Conservation (phyloP, 2,888 invertebrate genomes). For the Monochamus alternatus region DNA sequence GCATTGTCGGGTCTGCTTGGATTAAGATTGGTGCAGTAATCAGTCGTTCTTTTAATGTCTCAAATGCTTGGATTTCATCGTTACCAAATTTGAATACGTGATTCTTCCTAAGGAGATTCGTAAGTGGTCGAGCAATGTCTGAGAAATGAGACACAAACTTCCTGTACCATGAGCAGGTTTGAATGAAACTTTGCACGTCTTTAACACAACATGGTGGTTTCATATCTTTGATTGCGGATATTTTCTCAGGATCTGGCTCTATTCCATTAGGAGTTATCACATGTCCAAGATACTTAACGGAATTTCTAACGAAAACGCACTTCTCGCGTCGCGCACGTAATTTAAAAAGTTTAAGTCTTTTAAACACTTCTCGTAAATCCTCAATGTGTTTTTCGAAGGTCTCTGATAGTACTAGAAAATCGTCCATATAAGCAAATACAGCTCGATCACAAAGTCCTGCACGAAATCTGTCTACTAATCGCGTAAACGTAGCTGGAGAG, state of each 20-base stretch:
- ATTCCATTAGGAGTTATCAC: conserved; percentile 47
- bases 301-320: conserved; percentile 24
- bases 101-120: conserved; percentile 34
- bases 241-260: conserved; percentile 47
- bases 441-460: conserved; percentile 40
- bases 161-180: conserved; percentile 37
- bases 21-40: conserved; percentile 22
- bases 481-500: conserved; percentile 48
- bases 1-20: not conserved
- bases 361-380: conserved; percentile 47
- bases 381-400: conserved; percentile 52
- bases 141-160: conserved; percentile 34
- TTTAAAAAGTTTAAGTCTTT: conserved; percentile 24
- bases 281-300: conserved; percentile 18
- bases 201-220: conserved; percentile 24
- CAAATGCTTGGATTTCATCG: conserved; percentile 27
- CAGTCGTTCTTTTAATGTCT: conserved; percentile 25
- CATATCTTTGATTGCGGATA: conserved; percentile 44
- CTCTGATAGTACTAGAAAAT: conserved; percentile 40
- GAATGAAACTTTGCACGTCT: conserved; percentile 33
- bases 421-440: conserved; percentile 48
- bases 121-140: conserved; percentile 33
- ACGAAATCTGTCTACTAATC: conserved; percentile 47
- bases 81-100: conserved; percentile 31
- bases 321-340: conserved; percentile 41